Conservation (phyloP, 2,797 vertebrate species). For the Cryptoblepharus egeriae region DNA sequence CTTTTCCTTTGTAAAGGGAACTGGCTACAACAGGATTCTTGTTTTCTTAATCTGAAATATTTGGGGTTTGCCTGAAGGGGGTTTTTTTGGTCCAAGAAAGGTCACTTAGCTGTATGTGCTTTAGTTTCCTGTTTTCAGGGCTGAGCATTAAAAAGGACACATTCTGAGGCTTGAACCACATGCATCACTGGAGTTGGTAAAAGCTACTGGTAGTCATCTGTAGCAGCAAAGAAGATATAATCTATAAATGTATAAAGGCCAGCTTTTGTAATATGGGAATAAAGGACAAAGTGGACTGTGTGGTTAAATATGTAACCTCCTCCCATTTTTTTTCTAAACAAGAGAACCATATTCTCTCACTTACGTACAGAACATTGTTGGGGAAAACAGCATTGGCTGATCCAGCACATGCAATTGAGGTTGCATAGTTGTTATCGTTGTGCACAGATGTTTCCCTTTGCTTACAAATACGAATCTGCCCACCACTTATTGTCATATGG, state of each 20-base stretch:
- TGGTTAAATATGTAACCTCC: too few relatives aligned
- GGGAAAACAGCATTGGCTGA: too few relatives aligned
- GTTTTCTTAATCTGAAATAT: background rate
- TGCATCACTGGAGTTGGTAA: background rate
- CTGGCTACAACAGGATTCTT: background rate
- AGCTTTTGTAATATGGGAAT: background rate
- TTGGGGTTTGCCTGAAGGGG: background rate
- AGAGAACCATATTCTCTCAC: background rate
- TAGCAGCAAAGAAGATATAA: background rate
- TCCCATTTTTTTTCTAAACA: background rate
- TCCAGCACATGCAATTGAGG: background rate
- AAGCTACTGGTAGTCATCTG: background rate
- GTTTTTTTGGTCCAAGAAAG: background rate
- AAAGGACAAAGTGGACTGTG: background rate
- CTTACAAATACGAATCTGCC: too few relatives aligned
- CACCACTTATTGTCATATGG: too few relatives aligned
- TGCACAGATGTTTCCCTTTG: too few relatives aligned
- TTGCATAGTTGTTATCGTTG: background rate
- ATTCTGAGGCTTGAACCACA: background rate
- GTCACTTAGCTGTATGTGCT: background rate
- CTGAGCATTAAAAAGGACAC: background rate
- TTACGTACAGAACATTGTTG: too few relatives aligned
- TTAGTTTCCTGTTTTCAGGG: background rate
- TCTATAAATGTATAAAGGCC: background rate
- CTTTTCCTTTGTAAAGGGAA: background rate